Base-by-base conservation (phyloP, 2,888 invertebrate species). In the Autographa gamma region DNA sequence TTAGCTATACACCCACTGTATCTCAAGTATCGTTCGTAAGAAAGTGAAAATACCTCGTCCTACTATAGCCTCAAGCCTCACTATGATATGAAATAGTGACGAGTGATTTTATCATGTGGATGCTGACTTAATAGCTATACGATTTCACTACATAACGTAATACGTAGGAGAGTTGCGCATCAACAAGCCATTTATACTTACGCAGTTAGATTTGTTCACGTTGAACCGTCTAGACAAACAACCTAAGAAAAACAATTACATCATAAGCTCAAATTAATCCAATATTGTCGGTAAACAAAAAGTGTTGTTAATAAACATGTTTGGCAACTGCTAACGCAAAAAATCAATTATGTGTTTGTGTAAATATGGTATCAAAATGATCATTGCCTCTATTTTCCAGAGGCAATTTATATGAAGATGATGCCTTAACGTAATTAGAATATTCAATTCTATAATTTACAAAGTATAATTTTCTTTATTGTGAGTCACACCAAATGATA, bases 1-100 rank as follows among this genome's bases (percentile, higher is more conserved):
- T 71, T 71, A 60, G 32, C 61, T 38, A 48, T 38, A 63, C 54
- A 41, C 32, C 58, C 71, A 13, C 18, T 38, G n/a, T 61, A 19
- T 48, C 6, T 48, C 38, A 38, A 38, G 38, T 38, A 38, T 38
- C 38, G 54, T 56, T 56, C 2, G 13, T 25, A 25, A 19, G 54
- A 25, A 56, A 56, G 25, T 25, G 54, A 25, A 56, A 56, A 19
- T 56, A 11, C 18, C 4, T 56, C 6, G 19, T 13, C 25, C 13
- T 25, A 14, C 4, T 25, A 13, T 19, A 16, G 43, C 43, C 43
- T 43, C 43, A 14, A 48, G 48, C 48, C 48, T 48, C 5, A 14
- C 14, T 43, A 16, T 43, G 14, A 43, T 8, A 38, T 38, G 38
- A 11, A 11, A 43, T 43, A 43, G 43, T 43, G 43, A 43, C 43